These are phyloP conservation scores for Patella depressa DNA, from an alignment of 2,888 invertebrate species.

Conservation along the genomic window DNA sequence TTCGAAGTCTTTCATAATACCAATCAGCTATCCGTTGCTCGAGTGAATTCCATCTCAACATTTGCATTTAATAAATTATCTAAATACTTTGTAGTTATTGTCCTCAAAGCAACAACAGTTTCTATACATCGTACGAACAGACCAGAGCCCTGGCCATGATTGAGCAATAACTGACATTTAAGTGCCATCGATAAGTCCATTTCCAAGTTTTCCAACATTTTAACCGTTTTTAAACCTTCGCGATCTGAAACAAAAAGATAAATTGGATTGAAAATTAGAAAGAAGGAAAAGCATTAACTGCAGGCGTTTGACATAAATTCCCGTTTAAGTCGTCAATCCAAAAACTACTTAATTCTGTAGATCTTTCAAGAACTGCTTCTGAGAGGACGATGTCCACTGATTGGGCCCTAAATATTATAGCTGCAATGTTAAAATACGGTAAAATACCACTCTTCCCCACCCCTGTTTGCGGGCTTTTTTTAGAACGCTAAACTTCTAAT, in stretches of 20 bases:
- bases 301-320: no score
- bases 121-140: slow-evolving; percentile 53
- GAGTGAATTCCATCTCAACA: slow-evolving; percentile 46
- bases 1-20: no score
- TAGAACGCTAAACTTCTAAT: no score
- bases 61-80: slow-evolving; percentile 56
- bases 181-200: slow-evolving; percentile 59
- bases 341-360: no score
- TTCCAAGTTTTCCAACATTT: slow-evolving; percentile 57
- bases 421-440: no score
- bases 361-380: no score
- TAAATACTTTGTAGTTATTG: slow-evolving; percentile 51
- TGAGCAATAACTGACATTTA: slow-evolving; percentile 62
- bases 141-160: slow-evolving; percentile 55
- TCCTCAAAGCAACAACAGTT: slow-evolving; percentile 52
- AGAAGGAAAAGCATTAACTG: no score
- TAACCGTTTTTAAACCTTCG: slow-evolving; percentile 41
- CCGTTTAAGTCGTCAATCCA: no score
- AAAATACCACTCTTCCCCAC: no score
- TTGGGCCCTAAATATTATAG: no score
- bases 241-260: slow-evolving; percentile 45
- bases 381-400: no score
- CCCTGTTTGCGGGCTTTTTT: no score
- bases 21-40: background rate
- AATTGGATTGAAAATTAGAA: background rate